Percentiles rank a stretch among this genome's conserved stretches.
These are phyloP conservation scores for Blastomussa wellsi DNA, from an alignment of 92 coral and sea anemone species.

Conservation along the genomic window DNA sequence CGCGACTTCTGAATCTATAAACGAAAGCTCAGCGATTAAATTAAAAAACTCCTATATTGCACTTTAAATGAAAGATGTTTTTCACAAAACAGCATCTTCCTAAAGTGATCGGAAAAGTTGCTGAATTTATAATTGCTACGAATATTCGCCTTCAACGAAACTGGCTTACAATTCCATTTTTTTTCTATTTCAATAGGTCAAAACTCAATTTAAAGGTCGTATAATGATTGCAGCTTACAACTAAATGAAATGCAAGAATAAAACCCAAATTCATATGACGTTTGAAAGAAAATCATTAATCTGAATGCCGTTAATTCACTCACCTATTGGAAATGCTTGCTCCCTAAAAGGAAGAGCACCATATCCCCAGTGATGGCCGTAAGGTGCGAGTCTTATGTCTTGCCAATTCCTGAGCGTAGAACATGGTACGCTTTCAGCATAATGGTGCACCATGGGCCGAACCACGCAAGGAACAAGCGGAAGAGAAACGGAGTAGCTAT, in stretches of 20 bases:
- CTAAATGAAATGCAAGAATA: not conserved
- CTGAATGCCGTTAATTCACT: constrained; percentile 15
- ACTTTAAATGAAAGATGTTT: not conserved
- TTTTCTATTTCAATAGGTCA: not conserved
- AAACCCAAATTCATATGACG: not conserved
- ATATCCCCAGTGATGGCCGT: not conserved
- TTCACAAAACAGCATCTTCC: not conserved
- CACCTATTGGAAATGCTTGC: constrained; percentile 50
- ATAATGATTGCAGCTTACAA: not conserved
- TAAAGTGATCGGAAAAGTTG: not conserved
- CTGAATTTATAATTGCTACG: not conserved
- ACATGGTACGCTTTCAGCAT: not conserved
- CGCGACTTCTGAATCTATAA: not conserved
- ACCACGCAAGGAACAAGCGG: constrained; percentile 20
- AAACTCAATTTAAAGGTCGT: not conserved
- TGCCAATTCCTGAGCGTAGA: constrained; percentile 11
- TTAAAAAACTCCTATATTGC: not conserved
- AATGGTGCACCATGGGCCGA: constrained; percentile 3
- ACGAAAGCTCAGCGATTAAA: not conserved
- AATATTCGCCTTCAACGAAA: not conserved
- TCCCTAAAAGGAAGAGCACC: not conserved
- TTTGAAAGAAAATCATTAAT: not conserved
- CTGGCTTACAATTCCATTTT: not conserved
- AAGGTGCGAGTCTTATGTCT: not conserved
- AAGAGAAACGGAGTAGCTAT: not conserved